Evolutionary conservation across 2,113 vertebrate species (phyloP), one percentile per base, ranked within the genome.

Genomic region (Verasper variegatus): DNA sequence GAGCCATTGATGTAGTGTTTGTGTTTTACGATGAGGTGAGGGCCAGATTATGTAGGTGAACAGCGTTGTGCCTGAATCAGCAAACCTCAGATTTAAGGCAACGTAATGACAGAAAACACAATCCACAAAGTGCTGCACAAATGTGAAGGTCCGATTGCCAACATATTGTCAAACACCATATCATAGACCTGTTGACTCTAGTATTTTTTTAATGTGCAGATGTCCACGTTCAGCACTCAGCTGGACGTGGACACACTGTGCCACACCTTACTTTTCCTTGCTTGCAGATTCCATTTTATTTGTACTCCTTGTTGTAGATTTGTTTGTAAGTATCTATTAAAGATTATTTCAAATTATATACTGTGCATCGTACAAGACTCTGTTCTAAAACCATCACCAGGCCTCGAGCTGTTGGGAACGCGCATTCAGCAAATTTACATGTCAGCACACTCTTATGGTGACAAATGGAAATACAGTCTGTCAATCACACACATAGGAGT

Each of bases 221-320:
- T 47, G 21, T 87, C 59, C 71, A 55, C 40, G 57, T 86, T 92
- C 87, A 75, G 75, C 61, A 27, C 67, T 63, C 66, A 23, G 84
- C 84, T 89, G 78, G 68, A 75, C 40, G 68, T 84, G 76, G 54
- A 79, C 77, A 69, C 52, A 57, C 85, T 76, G 76, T 80, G 75
- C 83, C 74, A 72, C 83, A 81, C 37, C 14, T 75, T 67, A 55
- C 52, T 70, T 85, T 86, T 78, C 63, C 86, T 87, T 90, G 93
- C 90, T 94, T 96, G 94, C 95, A 94, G 91, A 92, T 92, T 94
- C 89, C 92, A 84, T 92, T 91, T 90, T 94, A 94, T 92, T 95
- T 96, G 92, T 96, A 94, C 95, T 95, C 91, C 94, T 94, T 95
- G 94, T 90, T 95, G 95, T 96, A 96, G 95, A 93, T 96, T 94